Percentiles rank a stretch among this genome's conserved stretches.
Evolutionary conservation across 2,888 invertebrate genomes (phyloP).

Genomic region (Vanessa cardui): DNA sequence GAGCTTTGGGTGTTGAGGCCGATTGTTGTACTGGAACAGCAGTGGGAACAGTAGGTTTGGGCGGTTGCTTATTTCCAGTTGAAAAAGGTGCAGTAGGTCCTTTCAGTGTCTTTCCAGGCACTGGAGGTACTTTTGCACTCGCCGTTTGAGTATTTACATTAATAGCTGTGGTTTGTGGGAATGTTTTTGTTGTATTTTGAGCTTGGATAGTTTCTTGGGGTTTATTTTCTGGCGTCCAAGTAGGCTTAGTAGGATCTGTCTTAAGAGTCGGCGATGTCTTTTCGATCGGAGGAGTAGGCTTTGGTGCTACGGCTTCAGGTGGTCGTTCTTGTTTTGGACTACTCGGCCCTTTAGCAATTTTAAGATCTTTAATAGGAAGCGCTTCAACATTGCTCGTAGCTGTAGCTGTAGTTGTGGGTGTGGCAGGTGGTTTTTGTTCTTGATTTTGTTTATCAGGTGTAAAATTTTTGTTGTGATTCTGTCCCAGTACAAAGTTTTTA

Average conservation of each 20-base stretch:
- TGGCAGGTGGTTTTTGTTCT: slow-evolving; percentile 57
- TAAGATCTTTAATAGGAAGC: slow-evolving; percentile 73
- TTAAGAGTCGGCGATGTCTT: slow-evolving; percentile 59
- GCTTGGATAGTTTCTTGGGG: slow-evolving; percentile 39
- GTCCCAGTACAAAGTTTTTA: slow-evolving; percentile 77
- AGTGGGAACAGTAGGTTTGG: slow-evolving; percentile 73
- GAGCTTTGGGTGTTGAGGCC: slow-evolving; percentile 71
- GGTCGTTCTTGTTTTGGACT: slow-evolving; percentile 70
- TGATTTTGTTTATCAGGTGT: slow-evolving; percentile 51
- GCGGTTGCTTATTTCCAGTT: slow-evolving; percentile 63
- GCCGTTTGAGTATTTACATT: slow-evolving; percentile 52
- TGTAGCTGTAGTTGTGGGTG: slow-evolving; percentile 52
- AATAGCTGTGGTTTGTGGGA: slow-evolving; percentile 52
- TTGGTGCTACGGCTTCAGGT: slow-evolving; percentile 49
- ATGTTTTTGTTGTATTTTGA: slow-evolving; percentile 52
- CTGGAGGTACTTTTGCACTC: slow-evolving; percentile 59
- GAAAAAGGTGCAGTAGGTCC: slow-evolving; percentile 77
- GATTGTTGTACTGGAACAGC: slow-evolving; percentile 74
- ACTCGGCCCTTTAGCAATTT: slow-evolving; percentile 63
- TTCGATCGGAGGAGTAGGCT: slow-evolving; percentile 53
- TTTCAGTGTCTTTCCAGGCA: slow-evolving; percentile 61
- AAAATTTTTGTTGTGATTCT: slow-evolving; percentile 60
- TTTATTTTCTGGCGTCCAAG: slow-evolving; percentile 64
- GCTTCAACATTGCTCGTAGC: slow-evolving; percentile 59
- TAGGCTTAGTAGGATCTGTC: slow-evolving; percentile 61